These are phyloP conservation scores for Emydocephalus ijimae DNA, from an alignment of 2,113 vertebrate genomes.

Conservation along the genomic window DNA sequence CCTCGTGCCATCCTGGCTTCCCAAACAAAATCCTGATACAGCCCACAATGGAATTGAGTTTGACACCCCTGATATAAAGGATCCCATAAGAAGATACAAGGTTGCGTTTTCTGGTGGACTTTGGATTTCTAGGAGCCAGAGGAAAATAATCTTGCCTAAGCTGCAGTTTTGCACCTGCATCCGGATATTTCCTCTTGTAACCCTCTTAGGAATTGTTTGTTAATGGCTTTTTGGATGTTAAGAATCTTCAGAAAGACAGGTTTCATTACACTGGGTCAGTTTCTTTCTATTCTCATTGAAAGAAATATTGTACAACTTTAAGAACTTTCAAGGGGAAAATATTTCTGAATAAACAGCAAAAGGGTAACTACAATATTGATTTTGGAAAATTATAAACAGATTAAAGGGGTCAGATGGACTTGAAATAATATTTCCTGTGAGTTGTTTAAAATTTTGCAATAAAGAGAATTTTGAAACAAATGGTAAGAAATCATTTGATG, in stretches of 20 bases:
- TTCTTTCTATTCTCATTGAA: not conserved
- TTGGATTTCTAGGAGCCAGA: not conserved
- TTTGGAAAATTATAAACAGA: not conserved
- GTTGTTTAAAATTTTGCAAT: not conserved
- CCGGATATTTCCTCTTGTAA: not conserved
- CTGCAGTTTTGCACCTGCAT: not conserved
- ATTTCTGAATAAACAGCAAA: not conserved
- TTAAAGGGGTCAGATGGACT: not conserved
- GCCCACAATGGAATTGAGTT: too few species aligned
- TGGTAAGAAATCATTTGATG: not conserved
- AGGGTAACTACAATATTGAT: not conserved
- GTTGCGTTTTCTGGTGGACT: not conserved
- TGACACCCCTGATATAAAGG: too few species aligned
- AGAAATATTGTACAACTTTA: not conserved
- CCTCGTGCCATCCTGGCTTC: too few species aligned
- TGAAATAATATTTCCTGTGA: not conserved
- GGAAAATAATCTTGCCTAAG: not conserved
- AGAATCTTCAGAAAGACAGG: not conserved
- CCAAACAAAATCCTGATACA: too few species aligned
- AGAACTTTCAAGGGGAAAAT: not conserved
- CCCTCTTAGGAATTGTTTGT: not conserved
- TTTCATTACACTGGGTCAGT: not conserved
- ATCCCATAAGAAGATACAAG: not conserved
- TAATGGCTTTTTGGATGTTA: not conserved
- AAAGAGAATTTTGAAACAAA: not conserved